Evolutionary conservation across 1,140 invertebrate species (phyloP), one percentile per base, ranked within the genome.

Genomic region (Acromyrmex echinatior): DNA sequence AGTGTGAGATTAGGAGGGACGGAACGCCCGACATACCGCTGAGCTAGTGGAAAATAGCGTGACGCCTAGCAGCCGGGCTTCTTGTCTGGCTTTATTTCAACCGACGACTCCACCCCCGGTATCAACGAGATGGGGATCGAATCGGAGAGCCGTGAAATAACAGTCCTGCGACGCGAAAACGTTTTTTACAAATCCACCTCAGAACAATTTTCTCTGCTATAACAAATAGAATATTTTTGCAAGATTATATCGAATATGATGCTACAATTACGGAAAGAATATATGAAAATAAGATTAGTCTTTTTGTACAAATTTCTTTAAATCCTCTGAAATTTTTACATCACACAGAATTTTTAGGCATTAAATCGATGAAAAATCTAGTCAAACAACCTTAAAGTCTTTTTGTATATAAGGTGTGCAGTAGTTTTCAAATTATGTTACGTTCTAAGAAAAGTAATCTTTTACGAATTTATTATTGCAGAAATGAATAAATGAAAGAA

Each of bases 41-140:
- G 91, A 92, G 88, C 87, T 88, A 87, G 89, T 91, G 86, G 91
- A 90, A 93, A 93, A 92, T 91, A 88, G 88, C 92, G 82, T 88
- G 81, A 88, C 77, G 81, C 73, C 58, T 51, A 65, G 76, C 31
- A 53, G 49, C 49, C 49, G 25, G 39, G 21, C 25, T 68, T 60
- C 84, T 78, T 80, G 66, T 87, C 78, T 35, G 80, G 60, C 86
- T 87, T 66, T 85, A 85, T 87, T 87, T 87, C 80, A 66, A 82
- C 65, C 70, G 71, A 74, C 71, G 49, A 85, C 68, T 74, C 80
- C 79, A 86, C 80, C 71, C 49, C 53, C 63, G 28, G 63, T 68
- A 76, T 68, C 81, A 51, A 31, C 25, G 35, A 85, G 58, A 74
- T 74, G 25, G 76, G 12, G 31, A 86, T 81, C 78, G 21, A 21